Percentiles rank a stretch among this genome's conserved stretches.
Conservation (phyloP, 2,888 invertebrate species). For the Iselma pallidipennis region DNA sequence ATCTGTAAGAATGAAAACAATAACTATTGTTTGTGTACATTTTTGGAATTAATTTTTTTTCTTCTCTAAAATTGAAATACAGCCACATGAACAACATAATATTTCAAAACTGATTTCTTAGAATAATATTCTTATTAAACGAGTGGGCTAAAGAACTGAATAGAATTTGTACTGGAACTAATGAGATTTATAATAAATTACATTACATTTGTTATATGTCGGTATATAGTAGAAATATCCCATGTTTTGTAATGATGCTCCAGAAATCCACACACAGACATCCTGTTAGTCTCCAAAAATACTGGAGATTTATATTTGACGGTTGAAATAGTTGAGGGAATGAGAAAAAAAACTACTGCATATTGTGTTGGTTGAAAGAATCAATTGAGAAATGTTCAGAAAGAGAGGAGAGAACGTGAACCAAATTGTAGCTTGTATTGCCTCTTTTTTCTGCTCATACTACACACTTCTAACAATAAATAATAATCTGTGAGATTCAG, state of each 20-base stretch:
- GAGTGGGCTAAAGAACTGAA: background rate
- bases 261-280: background rate
- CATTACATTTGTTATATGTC: conserved; percentile 3
- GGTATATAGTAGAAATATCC: background rate
- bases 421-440: no score
- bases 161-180: conserved; percentile 9
- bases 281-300: background rate
- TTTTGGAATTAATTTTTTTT: no score
- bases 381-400: no score
- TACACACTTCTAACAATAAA: no score
- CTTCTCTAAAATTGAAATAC: no score
- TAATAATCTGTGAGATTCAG: no score
- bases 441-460: no score
- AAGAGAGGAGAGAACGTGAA: no score
- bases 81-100: no score
- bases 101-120: background rate
- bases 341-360: no score
- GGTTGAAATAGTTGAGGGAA: no score
- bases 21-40: background rate
- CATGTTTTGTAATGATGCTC: background rate
- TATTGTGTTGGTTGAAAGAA: no score
- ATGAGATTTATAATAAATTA: conserved; percentile 6
- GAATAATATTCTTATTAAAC: background rate
- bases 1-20: background rate
- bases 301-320: background rate